Base-by-base conservation (phyloP, 2,888 invertebrate species). In the Polylopha cassiicola region DNA sequence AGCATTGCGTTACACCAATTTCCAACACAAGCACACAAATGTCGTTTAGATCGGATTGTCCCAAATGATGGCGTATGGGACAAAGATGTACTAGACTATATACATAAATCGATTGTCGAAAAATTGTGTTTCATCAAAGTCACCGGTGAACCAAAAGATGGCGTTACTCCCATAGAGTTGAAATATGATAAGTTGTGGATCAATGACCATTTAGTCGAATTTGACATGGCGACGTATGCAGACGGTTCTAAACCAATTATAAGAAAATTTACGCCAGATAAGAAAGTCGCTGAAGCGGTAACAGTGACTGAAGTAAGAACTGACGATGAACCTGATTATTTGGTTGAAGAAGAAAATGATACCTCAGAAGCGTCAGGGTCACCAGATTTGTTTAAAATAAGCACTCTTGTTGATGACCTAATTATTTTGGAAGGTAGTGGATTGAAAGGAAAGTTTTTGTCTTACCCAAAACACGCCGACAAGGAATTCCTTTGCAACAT, bases 21-120 rank as follows among this genome's bases (percentile, higher is more conserved):
- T 23, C 91, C 90, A 1, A 76, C 87, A 4, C 86, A 90, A 55
- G 85, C 88, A 2, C 76, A 77, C n/a, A 86, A 76, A 50, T 87
- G 89, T 41, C 52, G 63, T 8, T 71, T 92, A 4, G 27, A 23
- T 8, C 46, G 43, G 28, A 32, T 46, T 13, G 17, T 17, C 8
- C 43, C 46, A 3, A 30, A 15, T 22, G 14, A 17, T 6, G 39
- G 22, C 7, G 11, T 9, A 4, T 90, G 87, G 82, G 39, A 55
- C 0, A 44, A 52, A 0, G 48, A 52, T 0, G 79, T 82, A 10
- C 68, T 90, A 14, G 89, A 90, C 47, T 67, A 61, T 17, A 73
- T 91, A 9, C 87, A 89, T 43, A 48, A 51, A 0, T 39, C 38
- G 4, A 23, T 89, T 3, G 84, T 89, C 0, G 81, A 82, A 4